Percentiles rank a stretch among this genome's conserved stretches.
These are phyloP conservation scores for Cydia strobilella DNA, from an alignment of 1,140 invertebrate genomes.

Conservation along the genomic window DNA sequence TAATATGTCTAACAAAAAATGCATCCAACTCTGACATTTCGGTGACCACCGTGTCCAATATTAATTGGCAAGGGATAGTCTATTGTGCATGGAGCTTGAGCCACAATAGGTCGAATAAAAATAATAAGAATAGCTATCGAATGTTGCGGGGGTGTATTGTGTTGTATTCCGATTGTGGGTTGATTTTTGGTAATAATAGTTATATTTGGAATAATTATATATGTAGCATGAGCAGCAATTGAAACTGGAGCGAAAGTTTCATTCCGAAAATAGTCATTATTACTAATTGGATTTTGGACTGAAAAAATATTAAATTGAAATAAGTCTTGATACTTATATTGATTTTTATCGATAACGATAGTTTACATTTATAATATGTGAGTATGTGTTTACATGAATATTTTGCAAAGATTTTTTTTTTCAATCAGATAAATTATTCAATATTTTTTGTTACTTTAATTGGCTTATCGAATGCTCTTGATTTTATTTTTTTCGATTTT, in stretches of 20 bases:
- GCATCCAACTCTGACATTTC: constrained; percentile 65
- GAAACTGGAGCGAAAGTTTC: constrained; percentile 1
- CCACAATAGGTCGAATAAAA: constrained; percentile 63
- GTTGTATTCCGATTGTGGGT: constrained; percentile 39
- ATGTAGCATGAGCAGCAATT: constrained; percentile 16
- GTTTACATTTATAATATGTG: too few relatives aligned
- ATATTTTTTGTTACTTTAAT: too few relatives aligned
- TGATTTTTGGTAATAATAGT: constrained; percentile 26
- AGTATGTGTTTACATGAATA: too few relatives aligned
- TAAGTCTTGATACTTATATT: too few relatives aligned
- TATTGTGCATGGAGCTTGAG: constrained; percentile 49
- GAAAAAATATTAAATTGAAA: too few relatives aligned
- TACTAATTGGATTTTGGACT: neutral
- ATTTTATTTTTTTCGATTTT: too few relatives aligned
- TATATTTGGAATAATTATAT: constrained; percentile 40
- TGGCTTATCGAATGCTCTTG: too few relatives aligned
- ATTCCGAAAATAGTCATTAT: neutral
- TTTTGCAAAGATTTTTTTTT: too few relatives aligned
- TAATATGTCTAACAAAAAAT: constrained; percentile 55
- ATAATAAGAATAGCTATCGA: constrained; percentile 58
- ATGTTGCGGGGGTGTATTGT: constrained; percentile 63
- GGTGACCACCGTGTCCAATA: constrained; percentile 70
- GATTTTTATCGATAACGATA: too few relatives aligned
- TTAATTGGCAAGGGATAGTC: constrained; percentile 75
- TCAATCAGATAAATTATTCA: too few relatives aligned